Base-by-base conservation (phyloP, 2,113 vertebrate genomes). In the Mellivora capensis region DNA sequence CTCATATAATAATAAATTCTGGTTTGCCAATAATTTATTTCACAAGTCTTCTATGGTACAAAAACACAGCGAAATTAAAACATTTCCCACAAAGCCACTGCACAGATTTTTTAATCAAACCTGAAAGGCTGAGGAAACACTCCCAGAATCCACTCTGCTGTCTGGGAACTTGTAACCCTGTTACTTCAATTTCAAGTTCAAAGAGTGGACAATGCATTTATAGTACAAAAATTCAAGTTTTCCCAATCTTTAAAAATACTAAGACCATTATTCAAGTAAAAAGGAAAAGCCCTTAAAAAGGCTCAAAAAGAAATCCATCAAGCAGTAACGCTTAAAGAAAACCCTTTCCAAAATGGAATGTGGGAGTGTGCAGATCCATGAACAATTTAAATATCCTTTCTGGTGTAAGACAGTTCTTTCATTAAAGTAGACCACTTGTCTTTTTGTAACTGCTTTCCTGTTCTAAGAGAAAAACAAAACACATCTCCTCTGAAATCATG, bases 191-290 rank as follows among this genome's bases (percentile, higher is more conserved):
- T 95, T 97, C 88, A 96, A 97, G 84, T 97, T 96, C 74, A 93
- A 91, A 91, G 71, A 86, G 27, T 80, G 61, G 57, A 88, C 74
- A 95, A 91, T 64, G 37, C 69, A 97, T 88, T 95, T 57, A 86
- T 31, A 89, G n/a, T 90, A 90, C 27, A 61, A 95, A 97, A 98
- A 96, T 96, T 98, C 97, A 98, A 97, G 94, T 95, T 96, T 98
- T 87, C 57, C 42, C 79, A 97, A 89, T 84, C 7, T 79, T 96
- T 95, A 92, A 98, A 83, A 83, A 90, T 72, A 95, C n/a, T 91
- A 74, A 96, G 52, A 88, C 23, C 31, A 90, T 91, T 82, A 97
- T 90, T 97, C 97, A 97, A 98, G 90, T 96, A 95, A 92, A 89
- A 96, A 94, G 86, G n/a, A 94, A 97, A 90, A 94, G 77, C 44